These are phyloP conservation scores for Creontiades dilutus DNA, from an alignment of 2,888 invertebrate species.

Conservation along the genomic window DNA sequence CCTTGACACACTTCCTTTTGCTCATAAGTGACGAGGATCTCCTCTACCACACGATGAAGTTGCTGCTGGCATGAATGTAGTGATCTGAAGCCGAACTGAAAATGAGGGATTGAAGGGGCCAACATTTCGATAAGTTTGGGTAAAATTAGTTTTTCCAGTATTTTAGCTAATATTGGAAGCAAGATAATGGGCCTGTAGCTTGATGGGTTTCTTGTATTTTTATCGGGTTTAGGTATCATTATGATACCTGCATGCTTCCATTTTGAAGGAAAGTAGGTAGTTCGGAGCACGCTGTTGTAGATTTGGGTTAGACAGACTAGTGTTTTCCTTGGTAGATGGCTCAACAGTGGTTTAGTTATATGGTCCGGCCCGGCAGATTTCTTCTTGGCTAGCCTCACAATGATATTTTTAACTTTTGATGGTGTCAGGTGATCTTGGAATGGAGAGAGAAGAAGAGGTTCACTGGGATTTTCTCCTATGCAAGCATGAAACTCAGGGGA, in stretches of 20 bases:
- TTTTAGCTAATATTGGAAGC: background rate
- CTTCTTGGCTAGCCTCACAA: background rate
- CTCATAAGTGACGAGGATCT: background rate
- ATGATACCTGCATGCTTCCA: background rate
- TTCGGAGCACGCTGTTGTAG: background rate
- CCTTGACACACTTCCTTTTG: background rate
- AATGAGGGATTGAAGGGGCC: background rate
- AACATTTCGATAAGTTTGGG: background rate
- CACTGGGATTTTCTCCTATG: background rate
- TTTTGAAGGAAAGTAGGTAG: background rate
- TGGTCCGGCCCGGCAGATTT: background rate
- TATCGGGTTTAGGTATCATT: background rate
- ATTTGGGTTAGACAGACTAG: background rate
- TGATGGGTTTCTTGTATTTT: background rate
- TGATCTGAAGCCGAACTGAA: background rate
- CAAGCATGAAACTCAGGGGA: background rate
- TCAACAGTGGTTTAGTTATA: background rate
- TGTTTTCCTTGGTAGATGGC: background rate
- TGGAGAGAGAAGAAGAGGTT: background rate
- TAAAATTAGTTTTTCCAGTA: background rate
- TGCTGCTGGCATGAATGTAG: background rate
- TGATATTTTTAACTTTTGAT: background rate
- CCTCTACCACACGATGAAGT: background rate
- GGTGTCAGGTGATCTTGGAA: too few relatives aligned
- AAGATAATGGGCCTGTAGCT: background rate